phyloP scores from a whole-genome alignment of 2,888 invertebrate genomes.

The Deladenus siricidicola region DNA sequence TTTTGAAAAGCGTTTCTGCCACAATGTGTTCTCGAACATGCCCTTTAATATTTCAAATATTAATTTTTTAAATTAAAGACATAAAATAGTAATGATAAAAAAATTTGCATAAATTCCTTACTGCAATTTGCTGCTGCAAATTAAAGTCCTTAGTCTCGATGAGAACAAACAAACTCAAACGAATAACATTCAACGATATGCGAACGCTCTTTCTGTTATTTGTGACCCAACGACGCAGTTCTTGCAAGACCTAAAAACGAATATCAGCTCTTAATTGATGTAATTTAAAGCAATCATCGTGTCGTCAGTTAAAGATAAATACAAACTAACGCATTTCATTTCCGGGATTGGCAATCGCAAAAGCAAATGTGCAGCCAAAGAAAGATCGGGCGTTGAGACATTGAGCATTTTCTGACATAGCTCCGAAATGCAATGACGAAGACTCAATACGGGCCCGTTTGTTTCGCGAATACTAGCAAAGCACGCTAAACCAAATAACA shows the following conservation, averaged over 20 bases:
- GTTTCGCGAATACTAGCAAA: neutral
- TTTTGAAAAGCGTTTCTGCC: slow-evolving; percentile 18
- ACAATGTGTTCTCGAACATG: slow-evolving; percentile 19
- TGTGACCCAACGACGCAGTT: slow-evolving; percentile 12
- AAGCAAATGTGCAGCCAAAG: slow-evolving; percentile 17
- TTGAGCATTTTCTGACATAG: slow-evolving; percentile 18
- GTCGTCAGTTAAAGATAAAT: neutral
- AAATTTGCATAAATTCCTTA: slow-evolving; percentile 2
- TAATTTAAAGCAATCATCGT: neutral
- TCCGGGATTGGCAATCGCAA: slow-evolving; percentile 2
- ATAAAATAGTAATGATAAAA: neutral
- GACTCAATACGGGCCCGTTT: neutral
- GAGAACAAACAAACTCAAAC: slow-evolving; percentile 13
- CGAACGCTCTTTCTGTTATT: slow-evolving; percentile 14
- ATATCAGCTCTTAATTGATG: neutral
- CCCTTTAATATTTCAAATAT: slow-evolving; percentile 15
- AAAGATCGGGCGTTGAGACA: slow-evolving; percentile 14
- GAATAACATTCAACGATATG: slow-evolving; percentile 12
- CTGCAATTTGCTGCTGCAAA: slow-evolving; percentile 10
- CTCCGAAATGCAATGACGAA: slow-evolving; percentile 7
- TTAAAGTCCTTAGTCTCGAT: slow-evolving; percentile 12
- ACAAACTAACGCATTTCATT: slow-evolving; percentile 8
- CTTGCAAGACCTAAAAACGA: slow-evolving; percentile 10
- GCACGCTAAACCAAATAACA: neutral
- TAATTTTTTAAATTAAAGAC: too few relatives aligned